A percentile compares a stretch with the other conserved stretches of the same genome.
Conservation (phyloP, 2,888 invertebrate species). For the Gortyna flavago region DNA sequence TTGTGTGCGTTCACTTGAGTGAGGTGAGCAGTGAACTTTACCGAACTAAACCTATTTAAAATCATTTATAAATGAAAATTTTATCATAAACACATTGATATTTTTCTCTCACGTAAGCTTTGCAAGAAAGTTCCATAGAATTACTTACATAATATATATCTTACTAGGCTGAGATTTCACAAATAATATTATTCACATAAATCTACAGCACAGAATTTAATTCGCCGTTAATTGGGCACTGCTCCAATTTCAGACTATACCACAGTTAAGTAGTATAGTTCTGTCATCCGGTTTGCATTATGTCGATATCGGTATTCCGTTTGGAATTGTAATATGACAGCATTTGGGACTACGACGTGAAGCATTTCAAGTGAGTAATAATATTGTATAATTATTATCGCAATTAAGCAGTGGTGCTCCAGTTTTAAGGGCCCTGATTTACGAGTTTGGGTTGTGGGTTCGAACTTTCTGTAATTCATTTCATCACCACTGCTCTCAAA, state of each 20-base stretch:
- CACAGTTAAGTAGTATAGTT: not conserved
- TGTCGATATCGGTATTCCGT: conserved; percentile 3
- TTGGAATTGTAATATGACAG: not conserved
- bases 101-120: not conserved
- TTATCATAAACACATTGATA: not conserved
- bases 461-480: no score
- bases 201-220: conserved; percentile 8
- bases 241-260: conserved; percentile 36
- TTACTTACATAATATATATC: no score
- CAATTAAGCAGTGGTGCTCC: not conserved
- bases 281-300: conserved; percentile 13
- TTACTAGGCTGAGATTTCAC: no score
- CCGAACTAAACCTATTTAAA: no score
- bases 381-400: not conserved
- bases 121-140: not conserved
- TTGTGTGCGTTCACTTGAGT: not conserved
- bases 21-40: not conserved
- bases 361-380: not conserved
- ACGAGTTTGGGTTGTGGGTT: no score
- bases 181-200: conserved; percentile 2
- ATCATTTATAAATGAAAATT: no score
- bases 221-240: conserved; percentile 39
- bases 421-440: no score
- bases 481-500: no score
- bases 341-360: no score